Base-by-base conservation (phyloP, 1,140 invertebrate genomes). In the Sinonovacula constricta region DNA sequence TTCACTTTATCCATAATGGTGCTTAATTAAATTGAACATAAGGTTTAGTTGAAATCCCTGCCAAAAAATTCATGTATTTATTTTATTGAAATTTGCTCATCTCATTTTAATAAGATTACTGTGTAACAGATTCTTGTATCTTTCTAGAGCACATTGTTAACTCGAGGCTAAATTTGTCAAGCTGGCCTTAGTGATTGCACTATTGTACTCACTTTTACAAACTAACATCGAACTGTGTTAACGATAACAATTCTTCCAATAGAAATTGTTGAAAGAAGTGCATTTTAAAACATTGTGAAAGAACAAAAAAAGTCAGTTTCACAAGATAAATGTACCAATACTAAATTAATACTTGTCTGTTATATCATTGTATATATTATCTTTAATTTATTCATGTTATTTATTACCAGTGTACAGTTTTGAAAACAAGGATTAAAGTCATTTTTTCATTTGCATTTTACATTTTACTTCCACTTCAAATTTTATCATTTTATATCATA, bases 71-170 rank as follows among this genome's bases (percentile, higher is more conserved):
- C 49, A 45, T 67, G 18, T 39, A 54, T 70, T 59, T 67, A 62
- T 39, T 76, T 65, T 67, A 69, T 60, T 72, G 70, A 81, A 7
- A 68, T 7, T 76, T 76, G 60, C 62, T 66, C 62, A 65, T 36
- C 15, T 36, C 24, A 45, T 7, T 45, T 10, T 45, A 45, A 10
- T 45, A 45, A 45, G 7, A 45, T 45, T 18, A 45, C 39, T 10
- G 7, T 45, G n/a, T n/a, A n/a, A n/a, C n/a, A n/a, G n/a, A n/a
- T n/a, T n/a, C n/a, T n/a, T n/a, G n/a, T n/a, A n/a, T n/a, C n/a
- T n/a, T n/a, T n/a, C n/a, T n/a, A n/a, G n/a, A n/a, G n/a, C n/a
- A n/a, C 39, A 45, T 45, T 45, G 39, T 45, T 10, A 45, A 10
- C 18, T 45, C 39, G 39, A 18, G 39, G 39, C 39, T 45, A 10